phyloP scores from a whole-genome alignment of 2,888 invertebrate species.

The Scaptomyza parva region DNA sequence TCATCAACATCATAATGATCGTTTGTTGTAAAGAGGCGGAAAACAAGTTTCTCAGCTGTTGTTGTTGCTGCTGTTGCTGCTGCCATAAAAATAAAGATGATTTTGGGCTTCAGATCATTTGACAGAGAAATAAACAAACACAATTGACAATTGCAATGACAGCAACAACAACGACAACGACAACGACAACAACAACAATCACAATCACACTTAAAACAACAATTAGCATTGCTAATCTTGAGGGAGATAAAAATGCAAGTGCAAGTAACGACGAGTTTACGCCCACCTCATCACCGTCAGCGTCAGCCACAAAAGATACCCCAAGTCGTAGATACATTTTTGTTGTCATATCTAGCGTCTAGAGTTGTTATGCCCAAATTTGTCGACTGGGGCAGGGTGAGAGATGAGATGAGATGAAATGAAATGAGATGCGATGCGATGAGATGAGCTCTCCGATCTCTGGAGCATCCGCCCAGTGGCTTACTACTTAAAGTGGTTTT shows the following conservation, averaged over 20 bases:
- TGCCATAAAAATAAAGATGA: conserved; percentile 76
- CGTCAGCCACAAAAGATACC: conserved; percentile 20
- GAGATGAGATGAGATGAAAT: conserved; percentile 24
- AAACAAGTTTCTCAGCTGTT: conserved; percentile 62
- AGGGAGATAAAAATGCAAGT: conserved; percentile 49
- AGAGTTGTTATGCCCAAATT: conserved; percentile 62
- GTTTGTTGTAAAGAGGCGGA: conserved; percentile 38
- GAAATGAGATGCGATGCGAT: too few species aligned
- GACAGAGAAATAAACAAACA: conserved; percentile 19
- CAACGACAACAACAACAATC: conserved; percentile 45
- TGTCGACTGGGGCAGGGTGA: conserved; percentile 23
- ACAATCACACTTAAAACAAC: conserved; percentile 29
- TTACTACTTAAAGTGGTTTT: conserved; percentile 64
- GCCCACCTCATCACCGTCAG: conserved; percentile 44
- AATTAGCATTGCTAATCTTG: conserved; percentile 76
- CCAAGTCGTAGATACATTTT: conserved; percentile 58
- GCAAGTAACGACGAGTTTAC: conserved; percentile 44
- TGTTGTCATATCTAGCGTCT: conserved; percentile 29
- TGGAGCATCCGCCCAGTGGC: conserved; percentile 74
- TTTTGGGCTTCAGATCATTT: conserved; percentile 71
- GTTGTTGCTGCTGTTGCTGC: conserved; percentile 8
- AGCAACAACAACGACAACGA: conserved; percentile 22
- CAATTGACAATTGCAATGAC: conserved; percentile 43
- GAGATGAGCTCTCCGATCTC: conserved; percentile 26
- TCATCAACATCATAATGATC: conserved; percentile 11